Percentiles rank a stretch among this genome's conserved stretches.
Conservation (phyloP, 2,113 vertebrate species). For the Candoia aspera region DNA sequence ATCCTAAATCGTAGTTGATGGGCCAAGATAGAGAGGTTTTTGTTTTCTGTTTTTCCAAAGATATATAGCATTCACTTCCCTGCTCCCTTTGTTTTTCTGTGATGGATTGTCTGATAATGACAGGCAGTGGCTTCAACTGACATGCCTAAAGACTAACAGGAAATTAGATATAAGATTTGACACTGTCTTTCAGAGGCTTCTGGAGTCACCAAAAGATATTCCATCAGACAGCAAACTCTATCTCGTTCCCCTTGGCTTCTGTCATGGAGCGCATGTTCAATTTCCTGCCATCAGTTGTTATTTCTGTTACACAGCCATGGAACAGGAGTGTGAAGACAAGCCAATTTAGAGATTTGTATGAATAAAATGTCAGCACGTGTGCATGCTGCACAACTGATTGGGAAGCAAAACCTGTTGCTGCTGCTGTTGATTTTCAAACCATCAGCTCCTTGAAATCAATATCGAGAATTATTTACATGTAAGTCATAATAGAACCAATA, state of each 20-base stretch:
- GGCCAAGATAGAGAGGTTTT: conserved; percentile 35
- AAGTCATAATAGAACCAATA: background rate
- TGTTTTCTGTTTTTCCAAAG: conserved; percentile 46
- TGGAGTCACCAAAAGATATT: conserved; percentile 44
- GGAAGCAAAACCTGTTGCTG: conserved; percentile 13
- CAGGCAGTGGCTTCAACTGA: conserved; percentile 25
- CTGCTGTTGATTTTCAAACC: background rate
- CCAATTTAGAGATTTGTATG: conserved; percentile 38
- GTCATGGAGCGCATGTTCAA: conserved; percentile 43
- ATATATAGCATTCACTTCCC: conserved; percentile 52
- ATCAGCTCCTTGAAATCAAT: background rate
- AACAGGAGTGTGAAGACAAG: conserved; percentile 47
- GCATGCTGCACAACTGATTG: conserved; percentile 49
- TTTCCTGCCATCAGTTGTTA: conserved; percentile 59
- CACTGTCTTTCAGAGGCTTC: conserved; percentile 32
- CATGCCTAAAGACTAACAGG: conserved; percentile 42
- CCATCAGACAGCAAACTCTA: conserved; percentile 16
- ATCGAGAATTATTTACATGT: background rate
- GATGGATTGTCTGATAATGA: conserved; percentile 57
- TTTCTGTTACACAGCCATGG: background rate
- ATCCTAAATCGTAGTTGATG: conserved; percentile 48
- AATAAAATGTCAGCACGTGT: conserved; percentile 40
- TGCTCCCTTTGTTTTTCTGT: conserved; percentile 57
- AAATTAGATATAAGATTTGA: conserved; percentile 59
- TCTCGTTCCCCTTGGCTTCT: background rate